Percentiles rank a stretch among this genome's conserved stretches.
Evolutionary conservation across 2,888 invertebrate species (phyloP).

Genomic region (Bombyx huttoni): DNA sequence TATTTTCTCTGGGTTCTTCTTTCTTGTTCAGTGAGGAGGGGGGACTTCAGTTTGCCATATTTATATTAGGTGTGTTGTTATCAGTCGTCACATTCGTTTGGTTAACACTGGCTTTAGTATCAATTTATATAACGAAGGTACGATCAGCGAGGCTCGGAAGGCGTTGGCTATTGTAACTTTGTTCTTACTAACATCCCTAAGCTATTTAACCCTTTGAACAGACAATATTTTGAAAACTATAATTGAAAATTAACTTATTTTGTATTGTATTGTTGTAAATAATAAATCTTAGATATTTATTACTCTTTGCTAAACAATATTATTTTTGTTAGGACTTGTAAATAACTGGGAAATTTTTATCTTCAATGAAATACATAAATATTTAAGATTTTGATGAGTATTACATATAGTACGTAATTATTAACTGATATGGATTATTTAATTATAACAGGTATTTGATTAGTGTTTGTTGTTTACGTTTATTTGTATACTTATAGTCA

Average conservation of each 20-base stretch:
- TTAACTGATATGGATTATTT: not conserved
- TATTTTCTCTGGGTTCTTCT: conserved; percentile 42
- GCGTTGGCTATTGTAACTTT: conserved; percentile 17
- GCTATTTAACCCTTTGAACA: conserved; percentile 3
- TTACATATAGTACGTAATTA: not conserved
- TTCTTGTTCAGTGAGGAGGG: conserved; percentile 30
- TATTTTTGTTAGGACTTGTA: not conserved
- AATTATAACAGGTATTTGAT: no score
- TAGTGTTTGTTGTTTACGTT: no score
- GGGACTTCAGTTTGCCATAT: conserved; percentile 41
- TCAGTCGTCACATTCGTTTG: conserved; percentile 39
- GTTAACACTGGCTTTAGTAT: conserved; percentile 33
- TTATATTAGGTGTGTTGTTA: conserved; percentile 36
- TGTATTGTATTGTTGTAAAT: conserved; percentile 6
- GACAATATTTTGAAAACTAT: conserved; percentile 11
- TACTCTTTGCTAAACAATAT: not conserved
- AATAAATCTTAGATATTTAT: not conserved
- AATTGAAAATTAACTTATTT: conserved; percentile 5
- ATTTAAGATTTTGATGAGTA: not conserved
- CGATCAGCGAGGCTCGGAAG: conserved; percentile 30
- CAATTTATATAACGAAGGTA: conserved; percentile 38
- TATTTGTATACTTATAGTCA: no score
- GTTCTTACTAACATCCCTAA: not conserved
- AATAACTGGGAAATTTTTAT: not conserved
- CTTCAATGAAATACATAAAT: not conserved